Base-by-base conservation (phyloP, 1,140 invertebrate genomes). In the Cyrtorhinus lividipennis region DNA sequence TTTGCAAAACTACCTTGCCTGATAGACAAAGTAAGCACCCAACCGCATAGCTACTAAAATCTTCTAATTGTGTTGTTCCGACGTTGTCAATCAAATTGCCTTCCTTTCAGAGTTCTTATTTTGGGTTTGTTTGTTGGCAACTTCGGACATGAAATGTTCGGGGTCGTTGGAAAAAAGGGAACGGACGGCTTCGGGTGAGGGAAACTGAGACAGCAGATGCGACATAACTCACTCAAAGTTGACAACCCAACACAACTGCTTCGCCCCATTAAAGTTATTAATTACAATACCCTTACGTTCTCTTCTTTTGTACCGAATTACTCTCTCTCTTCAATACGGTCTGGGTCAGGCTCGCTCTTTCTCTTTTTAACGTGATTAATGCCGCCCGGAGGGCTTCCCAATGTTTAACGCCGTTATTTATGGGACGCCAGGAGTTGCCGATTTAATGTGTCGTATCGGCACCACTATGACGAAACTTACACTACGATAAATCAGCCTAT, bases 151-250 rank as follows among this genome's bases (percentile, higher is more conserved):
- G n/a, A 38, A 38, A 38, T 38, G 30, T 38, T 38, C 15, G 30
- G n/a, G n/a, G n/a, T n/a, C n/a, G 30, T 38, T 38, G 30, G 15
- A 38, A 38, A 38, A 15, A 15, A 38, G 30, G 30, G 30, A 38
- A 8, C 30, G 30, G 30, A 15, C 5, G 15, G 30, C 30, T 38
- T 38, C 15, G 5, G 15, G 30, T 38, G 30, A n/a, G 30, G 48
- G 48, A 22, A 53, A 15, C 48, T 53, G 48, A 56, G 26, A 56
- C 62, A 46, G 59, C 66, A 67, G 66, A 65, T 65, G 63, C 46
- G 63, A 64, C 61, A 65, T 66, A 66, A 67, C 62, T 65, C 63
- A 67, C 60, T 66, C 65, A 66, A 63, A 63, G 46, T 63, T 63
- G 62, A 60, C 65, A 61, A 58, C 56, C 44, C 38, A 44, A 63